Conservation (phyloP, 2,797 vertebrate species). For the Phrynocephalus guinanensis region DNA sequence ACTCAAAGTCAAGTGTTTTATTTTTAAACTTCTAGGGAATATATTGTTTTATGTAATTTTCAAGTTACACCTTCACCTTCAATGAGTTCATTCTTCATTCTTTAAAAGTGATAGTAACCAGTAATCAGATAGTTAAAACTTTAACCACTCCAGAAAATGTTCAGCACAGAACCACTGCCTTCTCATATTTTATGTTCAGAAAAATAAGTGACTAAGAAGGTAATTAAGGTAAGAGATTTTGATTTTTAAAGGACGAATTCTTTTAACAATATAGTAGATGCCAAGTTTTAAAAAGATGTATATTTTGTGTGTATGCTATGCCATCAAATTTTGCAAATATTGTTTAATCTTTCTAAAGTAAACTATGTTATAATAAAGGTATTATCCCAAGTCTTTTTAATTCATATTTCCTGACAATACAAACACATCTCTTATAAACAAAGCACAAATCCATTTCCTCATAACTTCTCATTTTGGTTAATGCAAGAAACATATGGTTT, state of each 20-base stretch:
- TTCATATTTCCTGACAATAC: not conserved
- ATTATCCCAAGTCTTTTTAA: too few species aligned
- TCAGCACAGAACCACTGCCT: too few species aligned
- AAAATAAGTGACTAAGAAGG: not conserved
- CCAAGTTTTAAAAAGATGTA: not conserved
- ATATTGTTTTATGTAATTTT: not conserved
- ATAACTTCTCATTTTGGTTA: not conserved
- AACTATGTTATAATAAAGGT: too few species aligned
- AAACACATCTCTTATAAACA: not conserved
- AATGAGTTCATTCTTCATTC: too few species aligned
- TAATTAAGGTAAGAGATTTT: not conserved
- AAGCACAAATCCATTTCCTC: not conserved
- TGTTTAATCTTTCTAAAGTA: not conserved
- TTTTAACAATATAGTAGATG: not conserved
- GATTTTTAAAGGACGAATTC: not conserved
- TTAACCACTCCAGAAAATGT: too few species aligned
- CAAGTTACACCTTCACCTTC: not conserved
- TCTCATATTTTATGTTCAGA: not conserved
- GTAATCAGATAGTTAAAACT: too few species aligned
- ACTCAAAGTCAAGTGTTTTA: not conserved
- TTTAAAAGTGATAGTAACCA: not conserved
- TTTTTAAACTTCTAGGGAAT: not conserved
- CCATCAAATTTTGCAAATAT: not conserved
- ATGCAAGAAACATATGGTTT: not conserved
- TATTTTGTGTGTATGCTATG: not conserved